Conservation (phyloP, 2,888 invertebrate species). For the Ametastegia equiseti region DNA sequence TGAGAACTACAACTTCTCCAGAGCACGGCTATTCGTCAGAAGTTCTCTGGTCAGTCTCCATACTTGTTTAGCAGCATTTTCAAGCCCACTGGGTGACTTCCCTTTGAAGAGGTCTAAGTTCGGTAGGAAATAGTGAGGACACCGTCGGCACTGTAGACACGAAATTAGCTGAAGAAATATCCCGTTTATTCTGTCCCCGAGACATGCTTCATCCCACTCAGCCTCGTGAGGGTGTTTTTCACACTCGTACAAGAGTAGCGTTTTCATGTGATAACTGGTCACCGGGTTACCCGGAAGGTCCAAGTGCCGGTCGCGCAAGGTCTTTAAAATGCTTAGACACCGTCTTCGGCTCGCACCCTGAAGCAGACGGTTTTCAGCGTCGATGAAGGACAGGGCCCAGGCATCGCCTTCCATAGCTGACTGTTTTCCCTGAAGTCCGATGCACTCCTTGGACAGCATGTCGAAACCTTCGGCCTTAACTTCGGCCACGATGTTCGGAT, state of each 20-base stretch:
- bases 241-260: constrained; percentile 94
- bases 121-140: constrained; percentile 97
- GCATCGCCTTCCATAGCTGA: constrained; percentile 97
- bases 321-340: constrained; percentile 92
- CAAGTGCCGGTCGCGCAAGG: constrained; percentile 92
- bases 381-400: constrained; percentile 94
- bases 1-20: constrained; percentile 94
- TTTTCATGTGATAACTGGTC: constrained; percentile 93
- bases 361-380: constrained; percentile 93
- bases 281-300: constrained; percentile 93
- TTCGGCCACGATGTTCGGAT: constrained; percentile 92
- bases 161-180: constrained; percentile 96
- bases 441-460: constrained; percentile 91
- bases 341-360: constrained; percentile 92
- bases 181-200: constrained; percentile 95
- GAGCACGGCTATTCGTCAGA: constrained; percentile 92
- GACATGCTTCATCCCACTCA: constrained; percentile 95
- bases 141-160: constrained; percentile 95
- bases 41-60: constrained; percentile 95
- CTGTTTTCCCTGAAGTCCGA: constrained; percentile 89
- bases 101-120: constrained; percentile 95
- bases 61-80: constrained; percentile 95
- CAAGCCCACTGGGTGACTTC: constrained; percentile 91
- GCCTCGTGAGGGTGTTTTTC: constrained; percentile 96
- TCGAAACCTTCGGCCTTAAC: constrained; percentile 98